Conservation (phyloP, 2,113 vertebrate genomes). For the Ptychochromis oligacanthus region DNA sequence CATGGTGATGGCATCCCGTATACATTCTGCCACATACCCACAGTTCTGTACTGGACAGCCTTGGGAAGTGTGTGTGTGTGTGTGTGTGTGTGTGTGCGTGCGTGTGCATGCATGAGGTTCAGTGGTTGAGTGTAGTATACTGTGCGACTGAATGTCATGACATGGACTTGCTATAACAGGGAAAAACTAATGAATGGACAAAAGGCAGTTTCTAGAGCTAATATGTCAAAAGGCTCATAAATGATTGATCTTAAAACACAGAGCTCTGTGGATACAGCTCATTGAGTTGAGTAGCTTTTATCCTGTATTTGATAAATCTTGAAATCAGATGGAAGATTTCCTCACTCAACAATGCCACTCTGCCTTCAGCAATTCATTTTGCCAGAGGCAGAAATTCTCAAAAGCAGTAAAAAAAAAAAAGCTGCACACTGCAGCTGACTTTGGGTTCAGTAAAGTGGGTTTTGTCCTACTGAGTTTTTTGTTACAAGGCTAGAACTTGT, state of each 20-base stretch:
- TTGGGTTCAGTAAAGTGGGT: too few relatives aligned
- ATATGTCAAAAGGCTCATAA: constrained; percentile 41
- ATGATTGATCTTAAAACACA: constrained; percentile 20
- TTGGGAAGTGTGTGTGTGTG: background rate
- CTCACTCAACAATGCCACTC: background rate
- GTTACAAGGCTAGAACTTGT: background rate
- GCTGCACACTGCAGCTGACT: too few relatives aligned
- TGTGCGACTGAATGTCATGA: background rate
- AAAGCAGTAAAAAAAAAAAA: background rate
- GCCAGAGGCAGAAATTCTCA: background rate
- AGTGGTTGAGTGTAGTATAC: background rate
- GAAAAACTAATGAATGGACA: constrained; percentile 26
- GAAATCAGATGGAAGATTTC: background rate
- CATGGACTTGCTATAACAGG: background rate
- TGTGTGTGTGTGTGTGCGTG: background rate
- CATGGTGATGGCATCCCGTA: background rate
- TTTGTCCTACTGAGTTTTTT: too few relatives aligned
- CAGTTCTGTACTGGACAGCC: background rate
- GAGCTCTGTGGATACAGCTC: background rate
- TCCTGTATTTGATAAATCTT: background rate
- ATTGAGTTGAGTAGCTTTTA: background rate
- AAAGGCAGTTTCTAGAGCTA: constrained; percentile 5
- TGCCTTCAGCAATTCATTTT: background rate
- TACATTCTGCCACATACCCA: background rate
- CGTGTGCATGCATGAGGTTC: background rate